Evolutionary conservation across 2,113 vertebrate genomes (phyloP).

Genomic region (Bolborhynchus lineola): DNA sequence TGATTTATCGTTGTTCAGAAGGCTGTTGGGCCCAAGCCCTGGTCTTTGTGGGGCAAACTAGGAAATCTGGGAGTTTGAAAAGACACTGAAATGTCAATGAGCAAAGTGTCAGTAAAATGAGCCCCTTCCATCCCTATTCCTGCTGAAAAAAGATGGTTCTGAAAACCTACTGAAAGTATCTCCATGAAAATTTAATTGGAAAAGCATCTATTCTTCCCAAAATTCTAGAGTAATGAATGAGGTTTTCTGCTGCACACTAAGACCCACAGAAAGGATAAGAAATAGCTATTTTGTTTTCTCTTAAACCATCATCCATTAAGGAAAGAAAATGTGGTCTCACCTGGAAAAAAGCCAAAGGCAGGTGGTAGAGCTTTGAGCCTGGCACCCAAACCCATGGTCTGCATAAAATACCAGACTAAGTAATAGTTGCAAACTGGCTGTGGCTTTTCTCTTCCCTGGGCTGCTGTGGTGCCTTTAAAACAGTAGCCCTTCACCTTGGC

Average conservation of each 20-base stretch:
- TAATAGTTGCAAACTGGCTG: neutral
- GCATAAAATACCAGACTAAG: neutral
- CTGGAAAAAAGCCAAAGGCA: neutral
- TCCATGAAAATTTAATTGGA: neutral
- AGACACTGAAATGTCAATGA: neutral
- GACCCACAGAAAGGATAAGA: rapidly evolving
- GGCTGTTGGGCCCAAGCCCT: neutral
- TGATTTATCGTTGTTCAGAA: neutral
- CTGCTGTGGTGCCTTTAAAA: neutral
- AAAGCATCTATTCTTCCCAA: neutral
- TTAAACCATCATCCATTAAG: neutral
- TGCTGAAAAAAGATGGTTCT: neutral
- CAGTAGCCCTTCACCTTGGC: neutral
- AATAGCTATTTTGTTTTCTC: neutral
- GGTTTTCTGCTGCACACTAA: neutral
- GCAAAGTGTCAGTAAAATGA: neutral
- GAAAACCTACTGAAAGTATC: neutral
- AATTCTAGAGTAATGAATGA: neutral
- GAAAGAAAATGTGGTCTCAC: rapidly evolving
- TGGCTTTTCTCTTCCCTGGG: neutral
- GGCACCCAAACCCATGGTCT: neutral
- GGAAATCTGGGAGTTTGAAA: neutral
- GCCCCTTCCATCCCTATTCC: neutral
- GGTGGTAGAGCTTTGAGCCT: neutral
- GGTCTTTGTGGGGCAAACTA: no score